Conservation (phyloP, 2,797 vertebrate species). For the Pteropus rufus region DNA sequence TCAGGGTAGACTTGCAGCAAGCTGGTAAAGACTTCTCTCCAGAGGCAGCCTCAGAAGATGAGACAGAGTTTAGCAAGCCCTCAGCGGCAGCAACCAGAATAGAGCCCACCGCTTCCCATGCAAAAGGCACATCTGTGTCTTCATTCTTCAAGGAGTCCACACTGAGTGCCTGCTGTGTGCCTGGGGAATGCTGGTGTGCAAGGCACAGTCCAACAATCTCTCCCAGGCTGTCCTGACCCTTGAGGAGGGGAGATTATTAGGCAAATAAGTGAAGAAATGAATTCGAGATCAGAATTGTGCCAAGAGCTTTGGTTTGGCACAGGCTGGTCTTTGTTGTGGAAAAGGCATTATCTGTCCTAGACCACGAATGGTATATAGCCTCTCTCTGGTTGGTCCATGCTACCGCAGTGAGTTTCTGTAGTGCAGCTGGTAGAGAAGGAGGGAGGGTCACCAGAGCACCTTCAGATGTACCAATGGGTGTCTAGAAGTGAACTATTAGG, state of each 20-base stretch:
- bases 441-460: background rate
- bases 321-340: background rate
- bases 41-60: background rate
- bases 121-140: background rate
- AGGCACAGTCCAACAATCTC: too few species aligned
- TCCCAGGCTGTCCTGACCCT: background rate
- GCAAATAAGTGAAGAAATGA: background rate
- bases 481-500: background rate
- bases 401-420: background rate
- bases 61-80: fast-evolving
- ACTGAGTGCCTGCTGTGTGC: fast-evolving
- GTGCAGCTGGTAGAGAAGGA: background rate
- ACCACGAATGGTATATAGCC: background rate
- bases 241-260: background rate
- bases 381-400: background rate
- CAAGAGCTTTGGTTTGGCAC: background rate
- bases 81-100: fast-evolving
- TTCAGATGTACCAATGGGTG: too few species aligned
- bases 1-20: background rate
- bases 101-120: background rate
- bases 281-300: background rate
- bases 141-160: background rate
- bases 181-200: background rate
- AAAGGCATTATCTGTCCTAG: background rate
- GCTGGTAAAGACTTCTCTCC: background rate